Evolutionary conservation across 2,888 invertebrate species (phyloP).

Genomic region (Smittia sp.): DNA sequence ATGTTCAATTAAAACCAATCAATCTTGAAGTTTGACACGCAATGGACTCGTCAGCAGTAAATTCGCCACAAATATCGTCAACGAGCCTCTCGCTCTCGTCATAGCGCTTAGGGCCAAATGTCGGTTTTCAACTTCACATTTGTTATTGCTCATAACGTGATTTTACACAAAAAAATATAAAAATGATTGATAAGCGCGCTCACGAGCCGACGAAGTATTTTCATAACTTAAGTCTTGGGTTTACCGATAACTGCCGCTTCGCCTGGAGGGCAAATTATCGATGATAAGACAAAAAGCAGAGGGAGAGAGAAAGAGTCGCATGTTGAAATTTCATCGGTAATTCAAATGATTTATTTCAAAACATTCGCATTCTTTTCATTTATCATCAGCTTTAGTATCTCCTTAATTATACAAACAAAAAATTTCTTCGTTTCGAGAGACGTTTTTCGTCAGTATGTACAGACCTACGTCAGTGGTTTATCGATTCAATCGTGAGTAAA

Average conservation of each 20-base stretch:
- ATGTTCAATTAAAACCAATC: background rate
- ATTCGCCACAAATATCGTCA: background rate
- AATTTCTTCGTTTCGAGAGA: background rate
- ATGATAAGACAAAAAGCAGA: background rate
- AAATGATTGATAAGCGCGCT: background rate
- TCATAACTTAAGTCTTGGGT: background rate
- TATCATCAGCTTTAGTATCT: conserved; percentile 1
- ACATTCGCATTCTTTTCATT: background rate
- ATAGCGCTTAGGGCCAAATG: background rate
- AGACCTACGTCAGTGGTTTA: conserved; percentile 1
- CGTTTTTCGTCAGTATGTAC: background rate
- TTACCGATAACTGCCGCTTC: background rate
- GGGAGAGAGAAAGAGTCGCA: background rate
- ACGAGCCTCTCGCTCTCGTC: background rate
- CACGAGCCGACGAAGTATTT: background rate
- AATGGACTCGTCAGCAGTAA: background rate
- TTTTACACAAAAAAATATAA: background rate
- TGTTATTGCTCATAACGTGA: background rate
- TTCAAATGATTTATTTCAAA: conserved; percentile 13
- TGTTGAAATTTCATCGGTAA: background rate
- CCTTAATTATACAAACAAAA: background rate
- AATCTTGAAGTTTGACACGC: background rate
- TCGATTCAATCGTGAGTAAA: background rate
- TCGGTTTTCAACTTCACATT: background rate
- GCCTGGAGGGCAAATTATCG: conserved; percentile 22